Evolutionary conservation across 2,113 vertebrate genomes (phyloP).

Genomic region (Salvelinus sp.): DNA sequence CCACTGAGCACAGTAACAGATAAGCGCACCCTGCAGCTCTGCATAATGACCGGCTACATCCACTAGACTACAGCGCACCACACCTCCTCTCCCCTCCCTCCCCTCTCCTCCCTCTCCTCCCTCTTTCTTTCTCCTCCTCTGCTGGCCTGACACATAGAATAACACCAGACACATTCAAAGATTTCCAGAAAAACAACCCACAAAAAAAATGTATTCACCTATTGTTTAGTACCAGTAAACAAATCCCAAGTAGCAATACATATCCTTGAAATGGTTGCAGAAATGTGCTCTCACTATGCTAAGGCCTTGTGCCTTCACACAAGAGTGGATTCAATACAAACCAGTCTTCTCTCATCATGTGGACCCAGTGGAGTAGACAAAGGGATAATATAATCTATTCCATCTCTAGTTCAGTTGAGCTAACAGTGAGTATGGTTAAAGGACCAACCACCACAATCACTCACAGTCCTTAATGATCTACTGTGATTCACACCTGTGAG

Average conservation of each 20-base stretch:
- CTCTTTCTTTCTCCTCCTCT: slow-evolving; percentile 27
- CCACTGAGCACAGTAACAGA: slow-evolving; percentile 82
- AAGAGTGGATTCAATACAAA: background rate
- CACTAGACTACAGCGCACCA: slow-evolving; percentile 65
- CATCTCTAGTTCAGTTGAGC: background rate
- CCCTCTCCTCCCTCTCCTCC: background rate
- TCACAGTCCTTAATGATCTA: background rate
- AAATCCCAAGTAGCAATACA: background rate
- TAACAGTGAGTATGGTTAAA: slow-evolving; percentile 9
- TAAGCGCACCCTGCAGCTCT: slow-evolving; percentile 81
- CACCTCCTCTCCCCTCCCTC: slow-evolving; percentile 32
- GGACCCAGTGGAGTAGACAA: background rate
- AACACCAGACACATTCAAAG: background rate
- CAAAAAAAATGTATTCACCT: background rate
- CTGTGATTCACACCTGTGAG: slow-evolving; percentile 1
- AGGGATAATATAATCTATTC: background rate
- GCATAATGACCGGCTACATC: slow-evolving; percentile 79
- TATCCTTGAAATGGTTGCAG: background rate
- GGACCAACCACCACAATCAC: background rate
- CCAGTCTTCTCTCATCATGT: background rate
- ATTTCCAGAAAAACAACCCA: background rate
- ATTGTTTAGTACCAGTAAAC: background rate
- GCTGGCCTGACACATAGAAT: slow-evolving; percentile 16
- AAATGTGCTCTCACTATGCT: background rate
- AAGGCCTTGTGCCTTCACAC: background rate